A percentile compares a stretch with the other conserved stretches of the same genome.
Conservation (phyloP, 2,797 vertebrate genomes). For the Hephaestus fuliginosus region DNA sequence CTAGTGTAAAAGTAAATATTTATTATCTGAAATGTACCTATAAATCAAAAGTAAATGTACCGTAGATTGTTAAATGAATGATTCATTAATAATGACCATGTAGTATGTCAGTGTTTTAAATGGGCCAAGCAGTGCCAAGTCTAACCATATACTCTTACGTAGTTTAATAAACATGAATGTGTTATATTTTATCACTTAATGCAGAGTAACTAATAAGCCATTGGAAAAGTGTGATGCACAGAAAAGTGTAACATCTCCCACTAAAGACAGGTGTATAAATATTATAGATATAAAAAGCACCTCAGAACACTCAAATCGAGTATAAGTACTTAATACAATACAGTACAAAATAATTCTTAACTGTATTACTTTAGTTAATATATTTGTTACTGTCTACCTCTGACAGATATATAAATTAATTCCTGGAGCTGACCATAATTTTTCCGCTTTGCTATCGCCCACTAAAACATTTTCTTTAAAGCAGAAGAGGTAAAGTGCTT, state of each 20-base stretch:
- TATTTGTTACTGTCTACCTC: neutral
- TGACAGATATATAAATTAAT: neutral
- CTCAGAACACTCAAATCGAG: neutral
- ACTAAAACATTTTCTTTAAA: neutral
- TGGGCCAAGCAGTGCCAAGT: neutral
- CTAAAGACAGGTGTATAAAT: neutral
- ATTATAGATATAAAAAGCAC: neutral
- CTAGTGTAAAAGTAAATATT: neutral
- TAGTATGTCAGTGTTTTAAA: neutral
- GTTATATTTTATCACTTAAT: constrained; percentile 8
- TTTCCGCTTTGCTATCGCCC: neutral
- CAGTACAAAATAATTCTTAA: neutral
- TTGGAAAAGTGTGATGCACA: neutral
- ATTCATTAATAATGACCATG: neutral
- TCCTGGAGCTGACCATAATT: no score
- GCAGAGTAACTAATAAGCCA: neutral
- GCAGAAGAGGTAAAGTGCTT: neutral
- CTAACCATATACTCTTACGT: neutral
- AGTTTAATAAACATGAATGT: neutral
- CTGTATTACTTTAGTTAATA: neutral
- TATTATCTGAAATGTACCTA: neutral
- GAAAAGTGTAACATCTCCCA: neutral
- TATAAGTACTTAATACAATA: neutral
- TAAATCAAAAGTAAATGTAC: neutral
- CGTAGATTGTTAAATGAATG: neutral